Evolutionary conservation across 2,113 vertebrate genomes (phyloP), one percentile per base, ranked within the genome.

Genomic region (Ciconia maguari): DNA sequence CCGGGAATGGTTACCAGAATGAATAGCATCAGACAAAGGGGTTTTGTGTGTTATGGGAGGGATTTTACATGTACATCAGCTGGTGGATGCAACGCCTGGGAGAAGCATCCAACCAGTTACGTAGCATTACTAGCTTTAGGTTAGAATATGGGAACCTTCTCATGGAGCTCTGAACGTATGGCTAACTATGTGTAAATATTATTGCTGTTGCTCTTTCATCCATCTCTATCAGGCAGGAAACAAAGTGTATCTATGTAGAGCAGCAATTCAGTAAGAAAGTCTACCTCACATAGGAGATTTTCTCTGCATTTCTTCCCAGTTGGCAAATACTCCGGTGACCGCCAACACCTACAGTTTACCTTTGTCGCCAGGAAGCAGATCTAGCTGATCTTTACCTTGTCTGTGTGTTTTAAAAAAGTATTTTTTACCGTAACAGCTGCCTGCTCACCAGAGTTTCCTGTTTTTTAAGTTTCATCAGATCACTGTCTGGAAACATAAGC

Each of bases 11-110:
- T 79, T 89, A 72, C 74, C 46, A 79, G 80, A 71, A 76, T 82
- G 25, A 94, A 65, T 29, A 52, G 74, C 66, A 87, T 49, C 91
- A 76, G 83, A 85, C 72, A 93, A 80, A 69, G 62, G 49, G 52
- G 17, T 5, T 84, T 84, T 91, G 22, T 82, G 19, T 60, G 6
- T 76, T 75, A n/a, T 16, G 10, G 44, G 57, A 51, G 34, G 76
- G n/a, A 55, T 86, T 89, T 92, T 64, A 52, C 21, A 29, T 21
- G 11, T 81, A 41, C 21, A 29, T 89, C 72, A 94, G 57, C 74
- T 79, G 64, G 41, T 58, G 34, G 68, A 49, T 77, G 41, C 24
- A 54, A 70, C 3, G 20, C 44, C 9, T 52, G 20, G 22, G 42
- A 81, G 46, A 87, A 81, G 57, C 55, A 89, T 36, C 65, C n/a